Conservation (phyloP, 2,888 invertebrate genomes). For the Oscheius myriophilus region DNA sequence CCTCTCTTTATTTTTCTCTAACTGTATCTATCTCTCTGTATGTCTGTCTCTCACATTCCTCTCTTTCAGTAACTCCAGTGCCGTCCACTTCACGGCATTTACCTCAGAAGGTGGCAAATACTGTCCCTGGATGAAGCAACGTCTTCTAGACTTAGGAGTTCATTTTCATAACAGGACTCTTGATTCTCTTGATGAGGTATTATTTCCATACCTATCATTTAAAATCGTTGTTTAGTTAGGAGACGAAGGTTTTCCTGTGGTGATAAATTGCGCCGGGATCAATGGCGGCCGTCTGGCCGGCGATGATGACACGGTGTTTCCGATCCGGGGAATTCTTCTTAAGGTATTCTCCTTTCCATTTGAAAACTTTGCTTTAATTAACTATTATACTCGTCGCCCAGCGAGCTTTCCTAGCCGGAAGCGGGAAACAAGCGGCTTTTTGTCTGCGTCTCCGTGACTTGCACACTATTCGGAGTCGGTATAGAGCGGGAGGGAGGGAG, state of each 20-base stretch:
- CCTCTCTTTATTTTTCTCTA: background rate
- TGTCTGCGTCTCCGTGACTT: too few relatives aligned
- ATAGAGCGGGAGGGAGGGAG: too few relatives aligned
- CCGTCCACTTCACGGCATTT: slow-evolving; percentile 56
- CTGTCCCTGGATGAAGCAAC: slow-evolving; percentile 50
- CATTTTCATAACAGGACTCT: slow-evolving; percentile 40
- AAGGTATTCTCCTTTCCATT: slow-evolving; percentile 26
- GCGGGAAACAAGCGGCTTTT: too few relatives aligned
- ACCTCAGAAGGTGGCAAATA: slow-evolving; percentile 55
- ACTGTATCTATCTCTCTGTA: too few relatives aligned
- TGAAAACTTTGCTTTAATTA: too few relatives aligned
- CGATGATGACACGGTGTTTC: slow-evolving; percentile 65
- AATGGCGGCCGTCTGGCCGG: slow-evolving; percentile 70
- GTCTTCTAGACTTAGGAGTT: slow-evolving; percentile 39
- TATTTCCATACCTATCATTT: background rate
- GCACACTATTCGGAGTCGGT: too few relatives aligned
- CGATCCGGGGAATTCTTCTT: slow-evolving; percentile 44
- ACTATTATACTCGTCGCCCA: too few relatives aligned
- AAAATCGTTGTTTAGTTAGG: slow-evolving; percentile 7
- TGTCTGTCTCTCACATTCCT: too few relatives aligned
- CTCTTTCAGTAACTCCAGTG: slow-evolving; percentile 30
- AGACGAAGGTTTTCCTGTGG: slow-evolving; percentile 53
- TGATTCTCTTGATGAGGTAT: slow-evolving; percentile 39
- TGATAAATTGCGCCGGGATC: slow-evolving; percentile 73
- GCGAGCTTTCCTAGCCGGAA: too few relatives aligned